These are phyloP conservation scores for Macropus fuliginosus DNA, from an alignment of 2,797 vertebrate genomes.

Conservation along the genomic window DNA sequence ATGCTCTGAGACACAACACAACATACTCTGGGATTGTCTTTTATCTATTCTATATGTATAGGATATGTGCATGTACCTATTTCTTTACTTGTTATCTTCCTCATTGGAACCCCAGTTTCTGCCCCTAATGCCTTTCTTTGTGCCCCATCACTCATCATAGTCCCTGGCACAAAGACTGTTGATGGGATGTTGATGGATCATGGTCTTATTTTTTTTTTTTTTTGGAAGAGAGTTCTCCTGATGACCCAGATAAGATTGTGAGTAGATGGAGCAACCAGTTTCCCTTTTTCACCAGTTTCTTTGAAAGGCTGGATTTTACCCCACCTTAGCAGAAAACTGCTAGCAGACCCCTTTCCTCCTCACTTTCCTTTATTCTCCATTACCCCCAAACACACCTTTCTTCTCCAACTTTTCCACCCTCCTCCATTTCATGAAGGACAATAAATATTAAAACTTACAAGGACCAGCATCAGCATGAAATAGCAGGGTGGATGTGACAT, in stretches of 20 bases:
- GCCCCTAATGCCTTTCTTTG: neutral
- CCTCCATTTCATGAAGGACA: neutral
- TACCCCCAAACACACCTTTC: neutral
- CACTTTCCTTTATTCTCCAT: neutral
- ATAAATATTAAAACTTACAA: neutral
- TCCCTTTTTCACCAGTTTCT: neutral
- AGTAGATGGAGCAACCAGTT: neutral
- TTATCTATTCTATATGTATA: neutral
- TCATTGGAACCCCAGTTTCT: neutral
- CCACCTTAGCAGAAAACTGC: neutral
- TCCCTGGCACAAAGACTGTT: neutral
- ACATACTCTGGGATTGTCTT: neutral
- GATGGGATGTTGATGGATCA: neutral
- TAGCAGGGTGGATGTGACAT: neutral
- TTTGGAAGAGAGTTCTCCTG: neutral
- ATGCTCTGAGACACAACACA: neutral
- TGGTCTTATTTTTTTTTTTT: too few species aligned
- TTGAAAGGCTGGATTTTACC: neutral
- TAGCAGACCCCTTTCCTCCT: neutral
- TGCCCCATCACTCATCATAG: neutral
- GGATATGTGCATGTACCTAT: neutral
- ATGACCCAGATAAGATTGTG: neutral
- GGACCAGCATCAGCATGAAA: neutral
- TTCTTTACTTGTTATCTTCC: neutral
- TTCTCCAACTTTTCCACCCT: neutral